Percentiles rank a stretch among this genome's conserved stretches.
phyloP scores from a whole-genome alignment of 1,140 invertebrate genomes.

The Odontomachus brunneus region DNA sequence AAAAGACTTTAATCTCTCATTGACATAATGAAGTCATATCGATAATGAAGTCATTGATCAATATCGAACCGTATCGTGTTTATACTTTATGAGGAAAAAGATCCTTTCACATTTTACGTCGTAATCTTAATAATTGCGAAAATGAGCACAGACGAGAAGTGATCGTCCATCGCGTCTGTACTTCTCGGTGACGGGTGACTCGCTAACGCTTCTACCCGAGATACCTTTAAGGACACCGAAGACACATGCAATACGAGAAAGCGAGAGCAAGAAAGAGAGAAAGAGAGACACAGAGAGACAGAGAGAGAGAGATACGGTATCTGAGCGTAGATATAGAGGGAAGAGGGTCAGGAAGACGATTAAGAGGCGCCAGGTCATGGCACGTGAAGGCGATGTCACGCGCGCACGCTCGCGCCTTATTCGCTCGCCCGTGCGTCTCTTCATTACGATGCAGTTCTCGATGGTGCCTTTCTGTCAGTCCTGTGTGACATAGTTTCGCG shows the following conservation, averaged over 20 bases:
- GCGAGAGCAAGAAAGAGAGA: neutral
- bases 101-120: neutral
- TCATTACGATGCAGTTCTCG: constrained; percentile 58
- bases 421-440: constrained; percentile 38
- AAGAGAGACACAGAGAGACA: too few relatives aligned
- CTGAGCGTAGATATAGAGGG: constrained; percentile 3
- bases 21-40: neutral
- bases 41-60: too few relatives aligned
- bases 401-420: neutral
- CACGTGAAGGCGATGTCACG: constrained; percentile 22
- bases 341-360: constrained; percentile 50
- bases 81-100: neutral
- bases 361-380: constrained; percentile 50
- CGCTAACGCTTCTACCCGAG: neutral
- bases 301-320: neutral
- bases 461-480: constrained; percentile 18
- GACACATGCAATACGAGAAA: neutral
- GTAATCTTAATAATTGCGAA: too few relatives aligned
- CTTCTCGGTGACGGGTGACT: neutral
- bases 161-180: neutral
- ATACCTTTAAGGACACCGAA: neutral
- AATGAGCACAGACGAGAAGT: constrained; percentile 2
- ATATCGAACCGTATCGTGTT: neutral
- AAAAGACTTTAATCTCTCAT: neutral
- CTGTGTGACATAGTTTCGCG: constrained; percentile 57